Base-by-base conservation (phyloP, 1,140 invertebrate genomes). In the Aphelenchoides besseyi region DNA sequence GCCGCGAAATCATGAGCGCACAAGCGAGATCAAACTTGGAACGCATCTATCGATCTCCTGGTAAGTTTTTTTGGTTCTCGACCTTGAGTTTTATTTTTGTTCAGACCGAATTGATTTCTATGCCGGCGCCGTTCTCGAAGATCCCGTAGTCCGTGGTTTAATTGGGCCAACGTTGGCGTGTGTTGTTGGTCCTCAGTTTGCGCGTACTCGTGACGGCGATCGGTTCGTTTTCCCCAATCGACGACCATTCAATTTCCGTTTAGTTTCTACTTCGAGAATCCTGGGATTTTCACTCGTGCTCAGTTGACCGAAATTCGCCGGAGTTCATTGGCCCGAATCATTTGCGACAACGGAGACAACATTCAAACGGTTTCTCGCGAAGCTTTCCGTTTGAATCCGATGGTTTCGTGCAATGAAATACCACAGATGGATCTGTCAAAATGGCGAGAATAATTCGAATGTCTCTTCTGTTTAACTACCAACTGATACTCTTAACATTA, bases 131-230 rank as follows among this genome's bases (percentile, higher is more conserved):
- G 35, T 83, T 3, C 62, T 83, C 2, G 81, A 83, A 69, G 81
- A 83, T 72, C 81, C 81, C 3, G 76, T 83, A 12, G 73, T 83
- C 35, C 75, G 81, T 54, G 81, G 81, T 16, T 55, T 83, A 8
- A 84, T 90, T 12, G 89, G 89, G 1, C 89, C 89, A 5, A 89
- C 89, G 63, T 96, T 98, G 85, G 91, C 93, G 63, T 98, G 95
- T 82, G 89, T 98, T 59, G 93, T 98, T 75, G 93, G 92, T 23
- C 94, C 94, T 32, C 96, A 98, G 86, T 96, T 97, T 80, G 86
- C 88, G 0, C 83, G 88, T 70, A 74, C 89, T 0, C 83, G 88
- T 72, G 86, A 87, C 79, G 89, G 89, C 32, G 89, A 90, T 79
- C 85, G 89, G 77, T 89, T 57, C 2, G n/a, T 57, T 18, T 12